Base-by-base conservation (phyloP, 2,888 invertebrate species). In the Lithophane ornitopus region DNA sequence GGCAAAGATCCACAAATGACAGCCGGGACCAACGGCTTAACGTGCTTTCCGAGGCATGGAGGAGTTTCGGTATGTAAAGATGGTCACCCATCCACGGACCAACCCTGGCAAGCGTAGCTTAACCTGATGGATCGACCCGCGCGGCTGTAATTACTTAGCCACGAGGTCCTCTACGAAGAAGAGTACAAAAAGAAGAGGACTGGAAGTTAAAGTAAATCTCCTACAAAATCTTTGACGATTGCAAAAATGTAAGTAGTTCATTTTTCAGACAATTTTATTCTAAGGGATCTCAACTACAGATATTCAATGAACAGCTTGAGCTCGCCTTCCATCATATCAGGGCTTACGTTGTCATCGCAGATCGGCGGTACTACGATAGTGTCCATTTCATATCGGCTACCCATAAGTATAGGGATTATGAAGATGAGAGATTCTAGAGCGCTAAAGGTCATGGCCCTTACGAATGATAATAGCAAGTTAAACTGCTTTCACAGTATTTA, bases 341-440 rank as follows among this genome's bases (percentile, higher is more conserved):
- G 49, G 61, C 28, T 78, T 78, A 82, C 19, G 44, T 9, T 56
- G 61, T 83, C 68, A 52, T 44, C 46, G 12, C 2, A 49, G 49
- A 72, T 63, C 83, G 63, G 49, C 26, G 49, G 66, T 19, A 46
- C 16, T 44, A 34, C 3, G 67, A 65, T 63, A 82, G 67, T 71
- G 46, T 54, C 62, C 4, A 59, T 77, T 58, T 63, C 22, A 19
- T 41, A n/a, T 44, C 46, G 0, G 34, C 49, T 26, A 59, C 3
- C 6, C 59, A 52, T 66, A 62, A 62, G 28, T 61, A 61, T 0
- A 3, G 39, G 26, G 62, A 75, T 75, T 65, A 81, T 69, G 28
- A 63, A 62, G 34, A 67, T 58, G 26, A 58, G 26, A 59, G 4
- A 4, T 14, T 78, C 12, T 59, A 19, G 26, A 39, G 19, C 41